Percentiles rank a stretch among this genome's conserved stretches.
These are phyloP conservation scores for Mormyrus hasselquistii DNA, from an alignment of 2,797 vertebrate genomes.

Conservation along the genomic window DNA sequence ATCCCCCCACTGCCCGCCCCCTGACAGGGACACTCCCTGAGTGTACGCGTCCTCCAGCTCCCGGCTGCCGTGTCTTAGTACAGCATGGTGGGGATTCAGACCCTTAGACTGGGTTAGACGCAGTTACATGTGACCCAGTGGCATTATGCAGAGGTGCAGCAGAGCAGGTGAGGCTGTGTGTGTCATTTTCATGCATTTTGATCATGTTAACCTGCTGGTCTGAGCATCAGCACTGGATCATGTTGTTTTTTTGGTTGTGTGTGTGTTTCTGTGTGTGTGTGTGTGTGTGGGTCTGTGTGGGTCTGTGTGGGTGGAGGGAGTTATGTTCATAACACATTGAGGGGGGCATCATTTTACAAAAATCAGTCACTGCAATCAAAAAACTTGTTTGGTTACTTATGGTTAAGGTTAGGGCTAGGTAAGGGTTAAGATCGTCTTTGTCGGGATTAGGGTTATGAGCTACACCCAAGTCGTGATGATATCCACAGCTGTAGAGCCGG, in stretches of 20 bases:
- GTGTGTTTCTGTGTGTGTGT: not conserved
- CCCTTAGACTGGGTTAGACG: conserved; percentile 29
- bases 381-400: not conserved
- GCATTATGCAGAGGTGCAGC: conserved; percentile 30
- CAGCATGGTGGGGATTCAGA: not conserved
- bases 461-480: not conserved
- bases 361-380: not conserved
- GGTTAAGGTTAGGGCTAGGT: not conserved
- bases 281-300: too few relatives aligned
- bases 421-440: not conserved
- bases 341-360: not conserved
- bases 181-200: not conserved
- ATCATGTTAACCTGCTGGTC: not conserved
- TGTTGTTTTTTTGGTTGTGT: not conserved
- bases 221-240: not conserved
- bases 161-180: conserved; percentile 56
- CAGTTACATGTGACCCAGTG: conserved; percentile 28
- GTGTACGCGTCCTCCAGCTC: not conserved
- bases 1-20: conserved; percentile 23
- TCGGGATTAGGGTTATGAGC: too few relatives aligned
- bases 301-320: not conserved
- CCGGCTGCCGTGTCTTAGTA: not conserved
- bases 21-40: conserved; percentile 28
- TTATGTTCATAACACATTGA: not conserved
- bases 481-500: not conserved